Conservation (phyloP, 2,797 vertebrate genomes). For the Sebastes trivittatus region DNA sequence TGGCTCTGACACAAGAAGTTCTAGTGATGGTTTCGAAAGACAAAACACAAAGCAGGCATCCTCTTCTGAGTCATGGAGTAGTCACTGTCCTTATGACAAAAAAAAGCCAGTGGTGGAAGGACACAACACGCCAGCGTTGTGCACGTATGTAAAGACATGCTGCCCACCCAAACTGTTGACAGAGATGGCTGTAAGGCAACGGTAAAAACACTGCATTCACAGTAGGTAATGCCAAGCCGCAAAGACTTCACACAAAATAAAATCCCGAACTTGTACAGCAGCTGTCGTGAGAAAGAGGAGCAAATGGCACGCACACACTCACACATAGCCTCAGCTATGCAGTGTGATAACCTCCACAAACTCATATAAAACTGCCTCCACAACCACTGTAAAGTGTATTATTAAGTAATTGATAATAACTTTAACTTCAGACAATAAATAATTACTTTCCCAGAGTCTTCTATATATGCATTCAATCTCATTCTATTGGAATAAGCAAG, state of each 20-base stretch:
- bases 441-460: not conserved
- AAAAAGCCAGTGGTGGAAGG: not conserved
- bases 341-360: slow-evolving; percentile 40
- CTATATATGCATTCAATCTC: not conserved
- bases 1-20: not conserved
- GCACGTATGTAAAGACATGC: not conserved
- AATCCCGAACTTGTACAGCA: slow-evolving; percentile 63
- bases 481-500: not conserved
- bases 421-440: not conserved
- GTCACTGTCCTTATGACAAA: not conserved
- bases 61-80: not conserved
- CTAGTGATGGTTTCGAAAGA: not conserved
- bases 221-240: slow-evolving; percentile 37
- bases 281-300: slow-evolving; percentile 71
- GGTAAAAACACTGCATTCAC: slow-evolving; percentile 43
- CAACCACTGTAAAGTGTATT: slow-evolving; percentile 25
- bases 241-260: slow-evolving; percentile 71
- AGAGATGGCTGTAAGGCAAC: slow-evolving; percentile 27
- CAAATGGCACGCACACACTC: slow-evolving; percentile 55
- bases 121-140: not conserved
- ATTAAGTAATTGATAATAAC: slow-evolving; percentile 3
- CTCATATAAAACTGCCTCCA: slow-evolving; percentile 23
- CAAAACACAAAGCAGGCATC: slow-evolving; percentile 11
- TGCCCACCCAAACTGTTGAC: slow-evolving; percentile 43
- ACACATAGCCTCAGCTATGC: slow-evolving; percentile 48